Evolutionary conservation across 1,140 invertebrate species (phyloP), one percentile per base, ranked within the genome.

Genomic region (Eupeodes corollae): DNA sequence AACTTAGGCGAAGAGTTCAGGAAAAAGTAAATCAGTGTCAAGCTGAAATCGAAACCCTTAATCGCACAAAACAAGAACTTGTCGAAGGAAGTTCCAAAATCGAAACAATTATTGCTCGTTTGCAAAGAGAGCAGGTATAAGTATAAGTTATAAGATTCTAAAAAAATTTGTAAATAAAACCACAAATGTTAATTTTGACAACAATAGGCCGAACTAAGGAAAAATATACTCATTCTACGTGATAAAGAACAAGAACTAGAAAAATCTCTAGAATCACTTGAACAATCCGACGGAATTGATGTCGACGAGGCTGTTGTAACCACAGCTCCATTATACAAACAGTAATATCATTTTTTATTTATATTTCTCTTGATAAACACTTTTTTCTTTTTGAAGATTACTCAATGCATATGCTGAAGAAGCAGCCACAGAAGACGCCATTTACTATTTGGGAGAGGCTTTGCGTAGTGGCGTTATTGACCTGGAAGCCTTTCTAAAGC

Each of bases 381-480:
- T 46, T 21, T 38, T 3, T 39, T 34, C 2, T 39, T 31, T 13
- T 32, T 19, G 2, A 56, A 91, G 87, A 64, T 81, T 99, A 62
- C 70, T 99, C 30, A 91, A 91, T 73, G 83, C 91, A 31, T 99
- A 91, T 79, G 91, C 92, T 42, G 93, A 98, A 72, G 96, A 99
- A 74, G 91, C 94, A 56, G 93, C 96, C 11, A 84, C 90, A 42
- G 95, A 98, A 75, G 96, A 99, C 78, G 88, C 93, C 44, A 96
- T 99, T 59, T 99, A 98, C 70, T 96, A 94, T 69, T 82, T 99
- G 62, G 92, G 91, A n/a, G 92, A 98, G 74, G 95, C 91, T 18
- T 70, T 99, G 44, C 76, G 92, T 52, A 85, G 86, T 57, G 86
- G 88, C 46, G 88, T 94, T 5, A 91, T 99, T 63, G 92, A 96